Base-by-base conservation (phyloP, 2,113 vertebrate genomes). In the Rhinolophus sinicus region DNA sequence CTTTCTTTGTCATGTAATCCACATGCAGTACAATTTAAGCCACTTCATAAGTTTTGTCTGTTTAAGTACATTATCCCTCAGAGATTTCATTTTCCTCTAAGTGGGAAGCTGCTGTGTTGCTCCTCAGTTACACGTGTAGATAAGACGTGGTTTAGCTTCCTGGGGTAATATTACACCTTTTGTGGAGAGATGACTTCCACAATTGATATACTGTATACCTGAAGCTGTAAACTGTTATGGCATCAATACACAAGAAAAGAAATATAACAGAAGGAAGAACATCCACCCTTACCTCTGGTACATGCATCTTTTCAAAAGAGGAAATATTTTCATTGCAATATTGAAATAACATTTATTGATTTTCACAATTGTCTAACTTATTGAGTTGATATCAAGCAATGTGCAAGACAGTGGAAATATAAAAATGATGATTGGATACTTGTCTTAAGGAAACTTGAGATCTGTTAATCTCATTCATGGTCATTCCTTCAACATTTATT, bases 1-100 rank as follows among this genome's bases (percentile, higher is more conserved):
- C 62, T 90, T 93, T 94, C 90, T 97, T 78, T 86, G 69, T 81
- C 67, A 40, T 88, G 88, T 91, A 95, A 94, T 95, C 94, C 91
- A 70, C 50, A 47, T 40, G n/a, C 50, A 40, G 16, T 86, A 14
- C 28, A 85, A 91, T 82, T 95, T 94, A 97, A 96, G 33, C 26
- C 22, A 44, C 77, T 91, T 84, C 3, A 26, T 69, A 69, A 47
- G 2, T 95, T 88, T 86, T 89, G 73, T 93, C 73, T 93, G n/a
- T 62, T 67, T 96, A 91, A 95, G 93, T 72, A 56, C 44, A 56
- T 92, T 73, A 77, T 62, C 40, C 80, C 28, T 30, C 12, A 62
- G 81, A 88, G 88, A 84, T 73, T 95, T 81, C 56, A 93, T 94
- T 94, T 97, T 91, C 62, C 67, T 91, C 11, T 40, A 82, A 82